Evolutionary conservation across 2,888 invertebrate genomes (phyloP), one percentile per base, ranked within the genome.

Genomic region (Metellina segmentata): DNA sequence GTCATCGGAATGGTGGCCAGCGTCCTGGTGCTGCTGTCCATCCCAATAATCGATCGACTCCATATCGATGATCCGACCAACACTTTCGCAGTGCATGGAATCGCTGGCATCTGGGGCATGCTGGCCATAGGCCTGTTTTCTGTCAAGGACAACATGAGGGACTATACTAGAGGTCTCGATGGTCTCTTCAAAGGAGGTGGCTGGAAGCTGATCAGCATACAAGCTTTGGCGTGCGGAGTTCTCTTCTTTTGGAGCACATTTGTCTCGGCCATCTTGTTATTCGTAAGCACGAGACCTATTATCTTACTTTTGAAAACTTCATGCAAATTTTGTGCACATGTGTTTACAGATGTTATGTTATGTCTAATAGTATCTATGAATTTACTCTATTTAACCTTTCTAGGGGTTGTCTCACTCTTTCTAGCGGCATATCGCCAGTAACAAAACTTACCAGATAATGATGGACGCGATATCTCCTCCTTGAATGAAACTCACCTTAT

Each of bases 101-200:
- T 93, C 7, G 93, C 92, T 1, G 94, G 94, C 48, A 94, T 96
- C 94, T 95, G 96, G 98, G 98, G 98, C 11, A 97, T 98, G 34
- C 91, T 98, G 19, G 97, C 98, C 0, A 98, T 98, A 0, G 98
- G 98, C 0, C 95, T 98, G 0, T 98, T 98, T 94, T 98, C 98
- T 6, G 97, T 98, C 89, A 96, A 97, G 94, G 98, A 98, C 0
- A 95, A 96, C 88, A 97, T 98, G 0, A 96, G 98, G 94, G 96
- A 96, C 75, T 97, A 98, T 0, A 98, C 98, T 0, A 96, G 96
- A 19, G 93, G 93, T 16, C 69, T 83, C 2, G 75, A 93, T 82
- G 93, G 93, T 6, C 79, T 93, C 0, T 91, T 93, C 49, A 89
- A 93, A 20, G 92, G 98, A 49, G 98, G 98, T 34, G 98, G 98